phyloP scores from a whole-genome alignment of 2,888 invertebrate species.

The Rotaria socialis region DNA sequence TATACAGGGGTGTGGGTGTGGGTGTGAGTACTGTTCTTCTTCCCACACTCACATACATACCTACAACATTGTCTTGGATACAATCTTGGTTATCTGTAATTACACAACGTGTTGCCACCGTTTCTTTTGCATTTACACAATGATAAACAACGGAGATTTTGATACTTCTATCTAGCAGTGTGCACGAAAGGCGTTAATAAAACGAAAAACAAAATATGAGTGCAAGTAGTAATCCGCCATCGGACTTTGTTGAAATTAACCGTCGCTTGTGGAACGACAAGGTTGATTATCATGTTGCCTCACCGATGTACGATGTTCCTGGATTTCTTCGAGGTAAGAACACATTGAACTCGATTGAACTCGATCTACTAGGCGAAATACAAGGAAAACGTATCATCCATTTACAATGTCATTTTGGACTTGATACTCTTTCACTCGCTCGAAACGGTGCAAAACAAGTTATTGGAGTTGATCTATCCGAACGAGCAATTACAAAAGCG shows the following conservation, averaged over 20 bases:
- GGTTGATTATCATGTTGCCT: not conserved
- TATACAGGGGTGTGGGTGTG: too few species aligned
- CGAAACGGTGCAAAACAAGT: not conserved
- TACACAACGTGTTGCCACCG: not conserved
- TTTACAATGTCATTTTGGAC: slow-evolving; percentile 15
- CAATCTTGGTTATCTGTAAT: not conserved
- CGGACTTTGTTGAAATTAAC: not conserved
- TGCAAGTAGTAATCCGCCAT: not conserved
- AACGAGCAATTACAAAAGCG: not conserved
- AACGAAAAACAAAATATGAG: not conserved
- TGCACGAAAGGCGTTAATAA: not conserved
- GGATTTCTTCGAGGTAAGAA: not conserved
- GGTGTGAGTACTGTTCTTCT: too few species aligned
- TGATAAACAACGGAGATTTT: not conserved
- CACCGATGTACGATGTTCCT: not conserved
- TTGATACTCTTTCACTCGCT: not conserved
- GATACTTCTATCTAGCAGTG: not conserved
- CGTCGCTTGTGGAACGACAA: not conserved
- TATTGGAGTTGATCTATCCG: not conserved
- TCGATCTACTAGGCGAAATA: not conserved
- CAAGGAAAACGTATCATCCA: not conserved
- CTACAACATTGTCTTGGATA: too few species aligned
- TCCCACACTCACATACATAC: too few species aligned
- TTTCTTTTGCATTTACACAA: not conserved
- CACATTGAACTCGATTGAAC: not conserved